phyloP scores from a whole-genome alignment of 1,140 invertebrate species.

The Andrena cerasifolii region DNA sequence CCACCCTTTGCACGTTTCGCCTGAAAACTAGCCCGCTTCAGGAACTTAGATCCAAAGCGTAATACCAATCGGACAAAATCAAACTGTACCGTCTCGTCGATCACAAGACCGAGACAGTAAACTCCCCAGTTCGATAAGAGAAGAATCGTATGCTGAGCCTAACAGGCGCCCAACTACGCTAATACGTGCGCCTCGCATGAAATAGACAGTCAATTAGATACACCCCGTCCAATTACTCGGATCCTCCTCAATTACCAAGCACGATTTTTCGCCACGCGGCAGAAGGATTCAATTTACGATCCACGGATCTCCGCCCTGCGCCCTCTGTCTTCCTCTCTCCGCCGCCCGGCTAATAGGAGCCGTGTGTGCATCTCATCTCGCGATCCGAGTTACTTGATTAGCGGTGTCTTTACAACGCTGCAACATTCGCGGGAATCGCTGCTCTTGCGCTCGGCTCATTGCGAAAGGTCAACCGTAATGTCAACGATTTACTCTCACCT shows the following conservation, averaged over 20 bases:
- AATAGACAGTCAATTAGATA: constrained; percentile 13
- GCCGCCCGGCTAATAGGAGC: constrained; percentile 7
- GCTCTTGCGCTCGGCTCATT: constrained; percentile 6
- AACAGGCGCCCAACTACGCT: not conserved
- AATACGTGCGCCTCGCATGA: not conserved
- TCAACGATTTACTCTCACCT: constrained; percentile 50
- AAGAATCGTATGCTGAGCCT: not conserved
- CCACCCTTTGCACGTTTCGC: too few relatives aligned
- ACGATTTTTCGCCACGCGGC: not conserved
- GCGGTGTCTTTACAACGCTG: constrained; percentile 5
- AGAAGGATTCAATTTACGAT: constrained; percentile 34
- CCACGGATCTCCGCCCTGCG: not conserved
- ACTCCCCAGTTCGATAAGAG: not conserved
- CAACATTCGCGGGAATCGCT: not conserved
- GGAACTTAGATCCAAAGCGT: too few relatives aligned
- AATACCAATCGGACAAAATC: too few relatives aligned
- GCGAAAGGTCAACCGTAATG: constrained; percentile 47
- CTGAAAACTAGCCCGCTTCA: too few relatives aligned
- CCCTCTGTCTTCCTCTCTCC: too few relatives aligned
- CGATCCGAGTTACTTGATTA: constrained; percentile 30
- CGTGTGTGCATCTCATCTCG: constrained; percentile 20
- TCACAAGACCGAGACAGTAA: too few relatives aligned
- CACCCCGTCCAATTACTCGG: constrained; percentile 20
- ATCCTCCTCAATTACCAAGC: constrained; percentile 17
- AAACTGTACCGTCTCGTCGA: too few relatives aligned